Evolutionary conservation across 1,140 invertebrate species (phyloP), one percentile per base, ranked within the genome.

Genomic region (Teleogryllus occipitalis): DNA sequence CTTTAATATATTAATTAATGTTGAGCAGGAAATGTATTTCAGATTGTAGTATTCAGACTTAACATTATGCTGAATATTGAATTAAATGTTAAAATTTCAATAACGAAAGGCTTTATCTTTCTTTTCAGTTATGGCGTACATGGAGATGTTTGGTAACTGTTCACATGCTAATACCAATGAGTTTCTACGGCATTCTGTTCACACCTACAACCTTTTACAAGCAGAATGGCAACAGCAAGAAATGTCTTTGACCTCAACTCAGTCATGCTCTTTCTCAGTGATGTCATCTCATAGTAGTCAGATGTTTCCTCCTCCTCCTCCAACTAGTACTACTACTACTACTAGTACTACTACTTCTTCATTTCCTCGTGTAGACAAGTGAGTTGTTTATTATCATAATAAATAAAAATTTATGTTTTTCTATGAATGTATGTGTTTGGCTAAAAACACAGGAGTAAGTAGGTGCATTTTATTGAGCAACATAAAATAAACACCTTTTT

Each of bases 111-210:
- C 54, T 18, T 74, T 12, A 3, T 7, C 79, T 82, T 81, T 65
- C 73, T 81, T 89, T 89, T 80, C 90, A 97, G 96, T 98, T 82
- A 95, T 96, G 92, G 95, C 95, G 75, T 98, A 98, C 87, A 97
- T 98, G 95, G 94, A 97, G 86, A 95, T 97, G 91, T 95, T 97
- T 85, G 94, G 95, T 2, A 94, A 95, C 85, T 96, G 95, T 87
- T 93, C 84, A 21, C 87, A 86, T 82, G 92, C 92, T 47, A 88
- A 87, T 81, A 89, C 89, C 79, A 89, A 89, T 81, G 93, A 95
- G 82, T 92, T 94, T 85, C 91, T 94, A 83, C 89, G 94, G 47
- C 94, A 96, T 84, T 96, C 94, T 5, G 89, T 96, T 83, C 94
- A 95, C 84, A 92, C 92, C 12, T 94, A 92, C 84, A 93, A 93